Evolutionary conservation across 2,113 vertebrate species (phyloP), one percentile per base, ranked within the genome.

Genomic region (Lophura nycthemera): DNA sequence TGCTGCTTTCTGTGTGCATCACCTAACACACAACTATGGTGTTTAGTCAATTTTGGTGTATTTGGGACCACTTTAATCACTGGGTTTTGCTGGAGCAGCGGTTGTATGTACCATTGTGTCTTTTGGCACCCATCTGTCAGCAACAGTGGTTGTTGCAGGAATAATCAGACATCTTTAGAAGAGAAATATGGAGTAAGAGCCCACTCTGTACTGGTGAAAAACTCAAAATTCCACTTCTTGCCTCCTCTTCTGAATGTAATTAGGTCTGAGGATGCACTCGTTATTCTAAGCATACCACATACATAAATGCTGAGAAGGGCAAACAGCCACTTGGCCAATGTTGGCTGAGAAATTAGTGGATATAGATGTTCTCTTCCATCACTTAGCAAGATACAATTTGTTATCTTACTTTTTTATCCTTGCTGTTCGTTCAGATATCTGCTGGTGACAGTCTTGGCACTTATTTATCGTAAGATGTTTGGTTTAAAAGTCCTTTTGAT

Each of bases 391-490:
- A 16, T 45, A 16, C 22, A 24, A 3, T 59, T 82, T 13, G 3
- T 74, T 45, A 18, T 73, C 56, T 50, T 43, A 5, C 7, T 25
- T 36, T 64, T 36, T 70, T 16, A 29, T 59, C 36, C 25, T 57
- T 0, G 0, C 27, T 64, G 19, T 8, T 40, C 69, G 13, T 45
- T 63, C 32, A 18, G 5, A 3, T 13, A 36, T 11, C 65, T 48
- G 11, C 36, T 90, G 32, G 24, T 27, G 14, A 52, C 18, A 2
- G 24, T 63, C 27, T 30, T 48, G 83, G 36, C 36, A 21, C 2
- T 34, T 54, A 27, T 4, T 25, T 11, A 16, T 56, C 15, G 7
- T 24, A 17, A 45, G 12, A 25, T 48, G 22, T 59, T 92, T 71
- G 3, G 2, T 38, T 79, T 83, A 57, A 29, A 74, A 59, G n/a